These are phyloP conservation scores for Acrocyrtus sp. DNA, from an alignment of 2,888 invertebrate species.

Conservation along the genomic window DNA sequence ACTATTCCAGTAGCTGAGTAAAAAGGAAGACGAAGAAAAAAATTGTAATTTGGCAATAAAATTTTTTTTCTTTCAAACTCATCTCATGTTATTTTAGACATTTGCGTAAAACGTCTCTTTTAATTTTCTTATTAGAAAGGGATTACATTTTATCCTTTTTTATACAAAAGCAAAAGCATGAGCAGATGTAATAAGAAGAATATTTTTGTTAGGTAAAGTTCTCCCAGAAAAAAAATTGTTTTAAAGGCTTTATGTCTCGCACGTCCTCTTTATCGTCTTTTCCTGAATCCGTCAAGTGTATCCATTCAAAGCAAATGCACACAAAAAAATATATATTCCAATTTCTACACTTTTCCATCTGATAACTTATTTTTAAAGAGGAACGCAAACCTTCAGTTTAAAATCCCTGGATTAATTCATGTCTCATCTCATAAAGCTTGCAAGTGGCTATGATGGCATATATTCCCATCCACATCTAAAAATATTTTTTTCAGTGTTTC, in stretches of 20 bases:
- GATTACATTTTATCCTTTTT: not conserved
- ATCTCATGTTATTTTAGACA: not conserved
- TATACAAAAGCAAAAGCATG: not conserved
- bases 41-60: not conserved
- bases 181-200: not conserved
- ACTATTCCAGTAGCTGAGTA: not conserved
- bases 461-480: too few relatives aligned
- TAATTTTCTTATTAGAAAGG: too few relatives aligned
- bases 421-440: too few relatives aligned
- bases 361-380: not conserved
- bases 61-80: not conserved
- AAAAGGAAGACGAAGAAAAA: too few relatives aligned
- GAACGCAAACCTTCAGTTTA: not conserved
- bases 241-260: not conserved
- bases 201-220: too few relatives aligned
- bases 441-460: too few relatives aligned
- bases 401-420: too few relatives aligned
- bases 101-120: not conserved
- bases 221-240: too few relatives aligned
- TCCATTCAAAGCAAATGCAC: constrained; percentile 17
- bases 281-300: constrained; percentile 28
- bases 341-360: not conserved
- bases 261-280: not conserved
- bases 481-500: too few relatives aligned
- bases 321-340: too few relatives aligned